Percentiles rank a stretch among this genome's conserved stretches.
phyloP scores from a whole-genome alignment of 2,888 invertebrate genomes.

The Lycocerus yunnanus region DNA sequence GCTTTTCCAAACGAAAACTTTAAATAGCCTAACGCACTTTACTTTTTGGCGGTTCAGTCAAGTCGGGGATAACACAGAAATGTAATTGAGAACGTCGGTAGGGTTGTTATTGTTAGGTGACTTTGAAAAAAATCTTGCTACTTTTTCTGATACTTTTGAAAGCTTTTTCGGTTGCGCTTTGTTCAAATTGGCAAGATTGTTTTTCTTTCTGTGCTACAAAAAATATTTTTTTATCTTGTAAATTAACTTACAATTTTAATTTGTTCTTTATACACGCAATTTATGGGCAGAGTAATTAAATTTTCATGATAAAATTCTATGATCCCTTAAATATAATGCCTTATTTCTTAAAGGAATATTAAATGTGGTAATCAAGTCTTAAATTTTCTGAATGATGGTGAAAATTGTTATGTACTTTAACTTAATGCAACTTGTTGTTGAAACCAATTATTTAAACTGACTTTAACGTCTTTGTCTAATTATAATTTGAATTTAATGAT shows the following conservation, averaged over 20 bases:
- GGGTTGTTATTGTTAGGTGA: conserved; percentile 15
- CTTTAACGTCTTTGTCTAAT: neutral
- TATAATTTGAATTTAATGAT: neutral
- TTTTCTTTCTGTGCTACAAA: neutral
- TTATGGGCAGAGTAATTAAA: neutral
- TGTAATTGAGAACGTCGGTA: conserved; percentile 8
- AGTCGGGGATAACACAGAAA: conserved; percentile 10
- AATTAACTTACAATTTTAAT: neutral
- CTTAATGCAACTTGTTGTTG: neutral
- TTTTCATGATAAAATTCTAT: neutral
- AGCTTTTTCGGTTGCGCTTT: conserved; percentile 2
- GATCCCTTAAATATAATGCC: neutral
- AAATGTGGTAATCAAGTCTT: neutral
- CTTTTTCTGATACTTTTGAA: conserved; percentile 8
- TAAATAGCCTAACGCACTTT: conserved; percentile 19
- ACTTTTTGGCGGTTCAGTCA: conserved; percentile 4
- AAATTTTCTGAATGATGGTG: neutral
- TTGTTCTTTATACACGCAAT: neutral
- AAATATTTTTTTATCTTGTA: neutral
- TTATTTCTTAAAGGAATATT: neutral
- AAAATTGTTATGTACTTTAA: neutral
- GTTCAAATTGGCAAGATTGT: neutral
- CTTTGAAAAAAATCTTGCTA: conserved; percentile 13
- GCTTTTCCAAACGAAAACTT: conserved; percentile 15
- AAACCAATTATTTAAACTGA: neutral